Percentiles rank a stretch among this genome's conserved stretches.
phyloP scores from a whole-genome alignment of 2,113 vertebrate species.

The Silurus asotus region DNA sequence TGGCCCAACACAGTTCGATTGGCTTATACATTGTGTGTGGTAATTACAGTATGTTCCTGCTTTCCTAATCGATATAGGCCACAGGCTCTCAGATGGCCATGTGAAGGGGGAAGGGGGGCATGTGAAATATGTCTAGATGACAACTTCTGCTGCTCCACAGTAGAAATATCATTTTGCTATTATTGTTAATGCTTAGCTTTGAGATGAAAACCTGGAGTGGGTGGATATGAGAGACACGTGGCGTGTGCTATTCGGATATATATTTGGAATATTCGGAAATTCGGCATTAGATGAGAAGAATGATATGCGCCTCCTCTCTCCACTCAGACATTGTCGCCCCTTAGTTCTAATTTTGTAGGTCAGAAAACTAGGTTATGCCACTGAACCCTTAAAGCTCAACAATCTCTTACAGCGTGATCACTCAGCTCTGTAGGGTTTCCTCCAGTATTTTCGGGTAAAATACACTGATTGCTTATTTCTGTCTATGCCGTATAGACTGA shows the following conservation, averaged over 20 bases:
- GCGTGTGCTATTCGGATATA: background rate
- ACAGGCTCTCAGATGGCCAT: constrained; percentile 16
- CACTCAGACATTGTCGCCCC: background rate
- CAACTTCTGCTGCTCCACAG: background rate
- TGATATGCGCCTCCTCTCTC: background rate
- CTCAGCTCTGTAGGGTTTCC: background rate
- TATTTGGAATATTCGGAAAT: background rate
- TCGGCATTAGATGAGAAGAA: background rate
- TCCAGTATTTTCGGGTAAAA: background rate
- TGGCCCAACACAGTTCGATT: background rate
- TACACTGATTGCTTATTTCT: background rate
- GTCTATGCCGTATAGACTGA: background rate
- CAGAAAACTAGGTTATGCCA: background rate
- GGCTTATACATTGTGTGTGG: background rate
- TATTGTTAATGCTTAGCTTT: constrained; percentile 11
- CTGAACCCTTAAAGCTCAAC: background rate
- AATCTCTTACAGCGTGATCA: background rate
- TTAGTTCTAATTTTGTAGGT: background rate
- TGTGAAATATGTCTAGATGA: constrained; percentile 17
- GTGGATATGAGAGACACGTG: background rate
- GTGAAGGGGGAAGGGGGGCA: background rate
- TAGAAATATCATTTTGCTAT: background rate
- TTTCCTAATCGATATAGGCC: constrained; percentile 30
- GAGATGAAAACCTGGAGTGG: background rate
- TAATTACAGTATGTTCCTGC: constrained; percentile 37